Base-by-base conservation (phyloP, 2,888 invertebrate genomes). In the Sphinx pinastri region DNA sequence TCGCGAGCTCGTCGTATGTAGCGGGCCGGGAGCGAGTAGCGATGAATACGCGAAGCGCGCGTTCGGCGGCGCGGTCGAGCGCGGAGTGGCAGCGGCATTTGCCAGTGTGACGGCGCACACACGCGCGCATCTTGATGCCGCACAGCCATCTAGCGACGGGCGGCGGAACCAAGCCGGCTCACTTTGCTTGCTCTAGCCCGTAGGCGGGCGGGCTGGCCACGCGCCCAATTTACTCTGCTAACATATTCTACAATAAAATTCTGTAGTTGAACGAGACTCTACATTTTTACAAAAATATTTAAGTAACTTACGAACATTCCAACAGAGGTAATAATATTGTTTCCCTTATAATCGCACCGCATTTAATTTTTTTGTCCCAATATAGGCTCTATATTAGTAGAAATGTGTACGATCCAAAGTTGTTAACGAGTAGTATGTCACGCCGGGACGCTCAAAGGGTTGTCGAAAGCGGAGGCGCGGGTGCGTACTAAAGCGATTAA, bases 401-500 rank as follows among this genome's bases (percentile, higher is more conserved):
- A 60, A 60, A 47, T 60, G 16, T 16, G 16, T 60, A 47, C 13
- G 19, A 47, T 13, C 7, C 11, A 25, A 49, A 47, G 49, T 47
- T 49, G 11, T 63, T 49, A 49, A 63, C 47, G 19, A 47, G 16
- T 47, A 16, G 49, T 49, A 19, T 63, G 19, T 49, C 47, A 49
- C 63, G 47, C 16, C 63, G 63, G 63, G 63, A 19, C 63, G 75
- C 74, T 81, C 75, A 84, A 89, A 90, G 89, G 90, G 90, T 90
- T 90, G 88, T 79, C 78, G 82, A 84, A 82, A 83, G 77, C 81
- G 80, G 82, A 86, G 84, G 87, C 88, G 86, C 89, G 91, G 90
- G 91, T 91, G 90, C 92, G 92, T 92, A 92, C 88, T 93, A 92
- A 93, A 94, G 87, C 92, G 92, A 94, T 94, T 93, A 94, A 93